Base-by-base conservation (phyloP, 2,113 vertebrate genomes). In the Eurystomus gularis region DNA sequence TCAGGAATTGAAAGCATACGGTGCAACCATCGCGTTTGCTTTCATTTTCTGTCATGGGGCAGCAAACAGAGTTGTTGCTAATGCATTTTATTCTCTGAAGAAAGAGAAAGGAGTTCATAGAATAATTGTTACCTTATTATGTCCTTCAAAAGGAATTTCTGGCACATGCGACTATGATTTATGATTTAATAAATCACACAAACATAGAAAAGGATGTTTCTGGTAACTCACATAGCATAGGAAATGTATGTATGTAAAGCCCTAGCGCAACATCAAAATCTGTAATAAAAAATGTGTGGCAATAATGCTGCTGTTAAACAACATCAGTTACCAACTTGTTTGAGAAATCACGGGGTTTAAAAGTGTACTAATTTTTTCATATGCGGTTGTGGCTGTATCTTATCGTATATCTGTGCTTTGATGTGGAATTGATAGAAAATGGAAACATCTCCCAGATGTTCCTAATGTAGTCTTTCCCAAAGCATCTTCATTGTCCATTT, bases 11-110 rank as follows among this genome's bases (percentile, higher is more conserved):
- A 86, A 82, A 95, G 44, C 48, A 5, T 26, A n/a, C 15, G 0
- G 24, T 65, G 65, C 82, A 85, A 61, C 86, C 89, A 89, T 75
- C 42, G 35, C 33, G 35, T 61, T 95, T 76, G 79, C 61, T 88
- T 94, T 94, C 72, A 6, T 92, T 92, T 86, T 83, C 71, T 88
- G 9, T 73, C 81, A 24, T 52, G 73, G 92, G 80, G 80, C 80
- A 92, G 76, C 48, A 81, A 92, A 82, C 6, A 4, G 69, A 35
- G 73, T 51, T 1, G 3, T 92, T 92, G 51, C 83, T 96, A 92
- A 91, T 94, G 88, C 65, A 37, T 93, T 93, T 92, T 87, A 86
- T 78, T 86, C 90, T 95, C 95, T 82, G 65, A 91, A 93, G 94
- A 76, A 77, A 84, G 62, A 78, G 52, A 77, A 90, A 18, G 52